Evolutionary conservation across 2,113 vertebrate genomes (phyloP).

Genomic region (Campylomormyrus numenius): DNA sequence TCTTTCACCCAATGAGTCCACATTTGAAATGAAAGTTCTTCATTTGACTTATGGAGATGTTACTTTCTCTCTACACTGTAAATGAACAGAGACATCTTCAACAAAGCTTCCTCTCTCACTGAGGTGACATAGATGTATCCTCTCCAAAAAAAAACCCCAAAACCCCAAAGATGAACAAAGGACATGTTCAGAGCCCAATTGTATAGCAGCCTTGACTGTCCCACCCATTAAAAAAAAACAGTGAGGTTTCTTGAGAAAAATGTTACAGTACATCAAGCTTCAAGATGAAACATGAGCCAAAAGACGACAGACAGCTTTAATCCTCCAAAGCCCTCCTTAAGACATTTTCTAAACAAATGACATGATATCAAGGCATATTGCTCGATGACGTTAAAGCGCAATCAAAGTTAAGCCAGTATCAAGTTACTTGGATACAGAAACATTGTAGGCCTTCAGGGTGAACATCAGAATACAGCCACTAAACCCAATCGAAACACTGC

Average conservation of each 20-base stretch:
- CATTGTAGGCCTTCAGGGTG: background rate
- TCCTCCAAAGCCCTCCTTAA: constrained; percentile 22
- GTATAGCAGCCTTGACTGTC: background rate
- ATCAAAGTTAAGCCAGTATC: constrained; percentile 39
- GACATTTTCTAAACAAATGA: constrained; percentile 42
- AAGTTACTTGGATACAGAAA: constrained; percentile 36
- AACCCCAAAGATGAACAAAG: background rate
- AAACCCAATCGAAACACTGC: background rate
- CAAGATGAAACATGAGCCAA: background rate
- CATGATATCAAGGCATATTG: constrained; percentile 41
- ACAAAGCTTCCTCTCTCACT: background rate
- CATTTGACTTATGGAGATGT: background rate
- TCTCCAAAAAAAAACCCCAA: background rate
- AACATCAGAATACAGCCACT: background rate
- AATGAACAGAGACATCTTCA: background rate
- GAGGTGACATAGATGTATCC: background rate
- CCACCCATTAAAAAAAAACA: background rate
- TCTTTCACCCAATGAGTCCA: background rate
- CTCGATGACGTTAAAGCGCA: constrained; percentile 47
- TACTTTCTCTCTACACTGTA: background rate
- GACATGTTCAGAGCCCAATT: background rate
- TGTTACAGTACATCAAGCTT: background rate
- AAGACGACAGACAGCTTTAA: background rate
- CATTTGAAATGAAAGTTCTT: background rate
- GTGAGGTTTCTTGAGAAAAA: background rate